phyloP scores from a whole-genome alignment of 2,888 invertebrate genomes.

The Parapristionchus giblindavisi region DNA sequence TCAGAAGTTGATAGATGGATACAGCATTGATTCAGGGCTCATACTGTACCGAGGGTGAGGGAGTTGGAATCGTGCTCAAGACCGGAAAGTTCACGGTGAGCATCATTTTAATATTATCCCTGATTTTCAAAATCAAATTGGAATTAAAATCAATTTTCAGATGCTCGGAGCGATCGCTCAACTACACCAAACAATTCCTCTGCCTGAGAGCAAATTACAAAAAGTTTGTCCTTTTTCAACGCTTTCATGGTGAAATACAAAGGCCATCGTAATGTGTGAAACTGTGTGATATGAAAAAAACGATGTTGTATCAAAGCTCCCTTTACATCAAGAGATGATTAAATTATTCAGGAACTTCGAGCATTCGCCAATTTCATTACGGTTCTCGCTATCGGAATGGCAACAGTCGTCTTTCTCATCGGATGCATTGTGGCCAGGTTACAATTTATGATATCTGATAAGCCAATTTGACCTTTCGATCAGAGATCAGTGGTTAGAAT shows the following conservation, averaged over 20 bases:
- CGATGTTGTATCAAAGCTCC: neutral
- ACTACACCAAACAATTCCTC: slow-evolving; percentile 52
- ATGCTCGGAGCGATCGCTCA: slow-evolving; percentile 53
- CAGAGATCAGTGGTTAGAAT: too few relatives aligned
- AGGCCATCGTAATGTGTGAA: neutral
- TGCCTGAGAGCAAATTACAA: slow-evolving; percentile 50
- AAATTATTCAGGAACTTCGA: slow-evolving; percentile 8
- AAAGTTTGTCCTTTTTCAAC: too few relatives aligned
- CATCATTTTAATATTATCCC: too few relatives aligned
- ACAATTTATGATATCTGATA: neutral
- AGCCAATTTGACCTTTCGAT: neutral
- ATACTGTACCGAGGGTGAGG: slow-evolving; percentile 68
- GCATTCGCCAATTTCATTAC: slow-evolving; percentile 57
- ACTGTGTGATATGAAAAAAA: neutral
- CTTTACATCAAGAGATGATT: neutral
- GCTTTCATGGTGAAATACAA: too few relatives aligned
- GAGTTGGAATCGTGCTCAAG: slow-evolving; percentile 64
- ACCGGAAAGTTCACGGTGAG: slow-evolving; percentile 65
- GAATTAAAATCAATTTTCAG: slow-evolving; percentile 19
- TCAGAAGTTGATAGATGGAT: neutral
- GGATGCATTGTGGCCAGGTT: slow-evolving; percentile 63
- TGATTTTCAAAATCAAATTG: neutral
- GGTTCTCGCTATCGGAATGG: slow-evolving; percentile 64
- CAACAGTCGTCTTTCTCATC: slow-evolving; percentile 62
- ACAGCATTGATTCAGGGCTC: slow-evolving; percentile 47